Conservation (phyloP, 2,888 invertebrate genomes). For the Epicampocera succincta region DNA sequence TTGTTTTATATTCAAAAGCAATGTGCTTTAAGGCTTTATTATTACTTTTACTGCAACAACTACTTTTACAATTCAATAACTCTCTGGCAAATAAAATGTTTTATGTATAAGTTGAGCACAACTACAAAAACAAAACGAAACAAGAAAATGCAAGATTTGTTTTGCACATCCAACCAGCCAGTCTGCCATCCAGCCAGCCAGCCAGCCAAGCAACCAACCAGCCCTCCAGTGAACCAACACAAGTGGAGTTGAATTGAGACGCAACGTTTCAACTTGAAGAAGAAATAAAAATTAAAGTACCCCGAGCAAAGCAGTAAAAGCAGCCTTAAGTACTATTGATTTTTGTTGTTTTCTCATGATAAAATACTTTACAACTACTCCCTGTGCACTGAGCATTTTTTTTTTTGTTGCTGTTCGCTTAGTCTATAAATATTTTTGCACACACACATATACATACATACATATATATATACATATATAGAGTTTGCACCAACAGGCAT, state of each 20-base stretch:
- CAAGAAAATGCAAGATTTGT: slow-evolving; percentile 2
- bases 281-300: slow-evolving; percentile 51
- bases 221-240: slow-evolving; percentile 22
- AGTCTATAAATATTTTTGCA: background rate
- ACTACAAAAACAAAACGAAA: slow-evolving; percentile 1
- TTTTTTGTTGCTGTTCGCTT: no score
- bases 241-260: slow-evolving; percentile 31
- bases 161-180: slow-evolving; percentile 1
- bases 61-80: slow-evolving; percentile 64
- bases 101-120: slow-evolving; percentile 32
- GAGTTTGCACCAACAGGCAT: slow-evolving; percentile 56
- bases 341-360: slow-evolving; percentile 69
- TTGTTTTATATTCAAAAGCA: slow-evolving; percentile 63
- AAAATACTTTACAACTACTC: slow-evolving; percentile 60
- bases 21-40: slow-evolving; percentile 58
- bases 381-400: slow-evolving; percentile 20
- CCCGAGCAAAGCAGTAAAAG: slow-evolving; percentile 72
- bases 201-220: slow-evolving; percentile 26
- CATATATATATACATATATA: background rate
- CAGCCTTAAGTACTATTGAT: slow-evolving; percentile 77
- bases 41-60: slow-evolving; percentile 50
- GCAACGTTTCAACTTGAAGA: slow-evolving; percentile 12
- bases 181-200: slow-evolving; percentile 24
- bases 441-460: background rate
- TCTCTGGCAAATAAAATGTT: slow-evolving; percentile 44